Percentiles rank a stretch among this genome's conserved stretches.
Evolutionary conservation across 2,888 invertebrate genomes (phyloP).

Genomic region (Meandrusa payeni): DNA sequence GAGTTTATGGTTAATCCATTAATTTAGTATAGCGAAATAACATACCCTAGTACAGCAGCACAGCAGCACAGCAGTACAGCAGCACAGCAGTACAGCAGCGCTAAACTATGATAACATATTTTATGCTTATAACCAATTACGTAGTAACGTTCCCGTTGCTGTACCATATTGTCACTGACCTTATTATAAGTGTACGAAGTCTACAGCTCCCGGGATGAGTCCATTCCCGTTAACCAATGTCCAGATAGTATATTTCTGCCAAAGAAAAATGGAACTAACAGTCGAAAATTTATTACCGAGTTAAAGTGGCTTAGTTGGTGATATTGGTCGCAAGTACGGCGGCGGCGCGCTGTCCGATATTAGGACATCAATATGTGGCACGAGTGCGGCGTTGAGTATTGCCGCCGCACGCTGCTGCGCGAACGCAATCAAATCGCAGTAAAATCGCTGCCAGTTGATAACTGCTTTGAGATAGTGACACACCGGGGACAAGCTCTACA

Average conservation of each 20-base stretch:
- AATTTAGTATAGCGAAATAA: too few species aligned
- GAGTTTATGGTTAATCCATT: too few species aligned
- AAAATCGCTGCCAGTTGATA: slow-evolving; percentile 53
- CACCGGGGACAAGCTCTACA: slow-evolving; percentile 32
- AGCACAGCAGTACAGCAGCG: too few species aligned
- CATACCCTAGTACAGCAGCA: too few species aligned
- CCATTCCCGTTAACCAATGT: neutral
- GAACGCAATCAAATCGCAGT: slow-evolving; percentile 62
- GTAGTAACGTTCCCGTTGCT: too few species aligned
- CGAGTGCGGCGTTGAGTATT: slow-evolving; percentile 29
- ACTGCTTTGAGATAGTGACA: slow-evolving; percentile 36
- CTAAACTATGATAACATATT: too few species aligned
- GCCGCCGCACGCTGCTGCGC: slow-evolving; percentile 34
- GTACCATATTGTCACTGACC: too few species aligned
- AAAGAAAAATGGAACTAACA: slow-evolving; percentile 15
- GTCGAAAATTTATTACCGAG: slow-evolving; percentile 11
- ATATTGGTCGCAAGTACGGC: slow-evolving; percentile 19
- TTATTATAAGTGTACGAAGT: too few species aligned
- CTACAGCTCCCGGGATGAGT: too few species aligned
- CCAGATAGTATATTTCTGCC: slow-evolving; percentile 8
- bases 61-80: too few species aligned
- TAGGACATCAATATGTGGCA: slow-evolving; percentile 49
- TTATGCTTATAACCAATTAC: too few species aligned
- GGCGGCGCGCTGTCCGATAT: slow-evolving; percentile 43
- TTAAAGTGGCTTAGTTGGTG: slow-evolving; percentile 11